Evolutionary conservation across 2,113 vertebrate genomes (phyloP).

Genomic region (Candoia aspera): DNA sequence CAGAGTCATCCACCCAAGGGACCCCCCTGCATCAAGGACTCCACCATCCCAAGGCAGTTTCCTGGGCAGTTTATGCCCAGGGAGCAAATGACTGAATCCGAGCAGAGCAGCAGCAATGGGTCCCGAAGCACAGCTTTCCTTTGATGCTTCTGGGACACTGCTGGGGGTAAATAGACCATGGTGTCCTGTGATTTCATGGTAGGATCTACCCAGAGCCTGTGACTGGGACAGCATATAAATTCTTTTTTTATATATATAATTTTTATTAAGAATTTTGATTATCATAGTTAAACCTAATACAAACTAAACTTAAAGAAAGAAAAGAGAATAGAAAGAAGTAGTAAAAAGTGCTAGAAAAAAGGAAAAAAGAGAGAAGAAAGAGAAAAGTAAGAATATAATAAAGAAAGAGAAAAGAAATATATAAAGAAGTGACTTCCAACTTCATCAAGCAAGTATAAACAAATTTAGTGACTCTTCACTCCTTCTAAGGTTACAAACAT

Average conservation of each 20-base stretch:
- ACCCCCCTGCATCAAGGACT: not conserved
- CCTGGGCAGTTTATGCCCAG: too few relatives aligned
- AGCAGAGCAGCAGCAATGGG: too few relatives aligned
- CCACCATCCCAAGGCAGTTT: not conserved
- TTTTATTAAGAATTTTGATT: not conserved
- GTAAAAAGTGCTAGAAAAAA: not conserved
- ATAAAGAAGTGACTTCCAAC: too few relatives aligned
- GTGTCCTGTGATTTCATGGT: not conserved
- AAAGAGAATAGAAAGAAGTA: not conserved
- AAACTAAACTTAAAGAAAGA: not conserved
- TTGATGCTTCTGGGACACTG: too few relatives aligned
- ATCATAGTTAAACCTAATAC: not conserved
- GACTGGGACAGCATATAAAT: not conserved
- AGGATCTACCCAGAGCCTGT: not conserved
- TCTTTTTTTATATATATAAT: not conserved
- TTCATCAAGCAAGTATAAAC: too few relatives aligned
- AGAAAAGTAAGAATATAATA: not conserved
- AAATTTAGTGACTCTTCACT: too few relatives aligned
- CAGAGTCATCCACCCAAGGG: not conserved
- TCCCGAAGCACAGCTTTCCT: too few relatives aligned
- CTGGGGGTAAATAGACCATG: not conserved
- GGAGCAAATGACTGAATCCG: too few relatives aligned
- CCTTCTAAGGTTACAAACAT: too few relatives aligned
- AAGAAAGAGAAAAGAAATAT: too few relatives aligned
- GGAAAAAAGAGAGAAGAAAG: not conserved